Evolutionary conservation across 2,797 vertebrate species (phyloP).

Genomic region (Alauda arvensis): DNA sequence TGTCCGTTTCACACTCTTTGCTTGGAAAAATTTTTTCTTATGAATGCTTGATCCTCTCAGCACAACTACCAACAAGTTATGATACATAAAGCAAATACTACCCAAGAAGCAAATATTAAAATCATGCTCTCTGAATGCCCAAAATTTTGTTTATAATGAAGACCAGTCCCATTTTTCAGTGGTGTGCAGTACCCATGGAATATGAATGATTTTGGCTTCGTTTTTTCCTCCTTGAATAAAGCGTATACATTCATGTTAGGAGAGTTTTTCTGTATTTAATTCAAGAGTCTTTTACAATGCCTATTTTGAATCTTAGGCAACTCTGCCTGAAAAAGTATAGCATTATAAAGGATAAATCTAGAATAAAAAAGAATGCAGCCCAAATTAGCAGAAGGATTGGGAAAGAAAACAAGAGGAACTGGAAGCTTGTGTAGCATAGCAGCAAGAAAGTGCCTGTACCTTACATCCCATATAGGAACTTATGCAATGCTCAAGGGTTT

Average conservation of each 20-base stretch:
- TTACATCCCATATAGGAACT: not conserved
- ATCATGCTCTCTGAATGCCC: not conserved
- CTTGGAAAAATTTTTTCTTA: not conserved
- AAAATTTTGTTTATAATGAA: not conserved
- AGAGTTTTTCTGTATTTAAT: not conserved
- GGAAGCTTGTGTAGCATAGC: not conserved
- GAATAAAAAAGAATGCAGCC: not conserved
- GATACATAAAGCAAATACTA: conserved; percentile 8
- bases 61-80: not conserved
- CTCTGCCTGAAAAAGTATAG: not conserved
- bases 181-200: not conserved
- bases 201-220: not conserved
- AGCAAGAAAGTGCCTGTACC: not conserved
- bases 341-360: not conserved
- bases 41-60: not conserved
- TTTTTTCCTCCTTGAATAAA: not conserved
- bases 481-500: not conserved
- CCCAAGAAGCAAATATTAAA: not conserved
- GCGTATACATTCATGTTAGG: not conserved
- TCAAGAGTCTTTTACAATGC: not conserved
- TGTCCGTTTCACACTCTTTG: not conserved
- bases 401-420: not conserved
- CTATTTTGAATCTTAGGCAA: not conserved
- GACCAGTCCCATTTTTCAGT: not conserved
- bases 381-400: not conserved